Conservation (phyloP, 2,113 vertebrate species). For the Hydropotes inermis region DNA sequence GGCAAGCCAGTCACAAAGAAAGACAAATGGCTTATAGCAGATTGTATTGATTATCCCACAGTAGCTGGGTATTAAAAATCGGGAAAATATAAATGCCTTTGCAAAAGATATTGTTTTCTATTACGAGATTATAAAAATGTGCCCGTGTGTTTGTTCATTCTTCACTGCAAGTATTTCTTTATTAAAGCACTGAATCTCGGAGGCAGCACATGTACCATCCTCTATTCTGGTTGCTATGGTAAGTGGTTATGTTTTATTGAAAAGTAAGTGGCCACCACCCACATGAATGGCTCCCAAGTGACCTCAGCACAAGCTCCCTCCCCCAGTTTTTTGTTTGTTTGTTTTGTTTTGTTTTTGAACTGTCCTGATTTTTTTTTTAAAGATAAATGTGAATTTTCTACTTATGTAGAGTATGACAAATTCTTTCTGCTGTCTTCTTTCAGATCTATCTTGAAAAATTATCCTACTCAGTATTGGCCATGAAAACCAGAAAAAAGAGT, state of each 20-base stretch:
- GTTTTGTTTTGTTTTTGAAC: neutral
- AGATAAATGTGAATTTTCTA: neutral
- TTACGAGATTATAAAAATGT: slow-evolving; percentile 49
- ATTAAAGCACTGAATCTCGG: slow-evolving; percentile 57
- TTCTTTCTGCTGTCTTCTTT: neutral
- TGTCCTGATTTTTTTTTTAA: neutral
- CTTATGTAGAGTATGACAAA: neutral
- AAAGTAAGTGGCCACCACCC: slow-evolving; percentile 72
- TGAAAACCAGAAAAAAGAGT: neutral
- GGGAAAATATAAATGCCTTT: slow-evolving; percentile 60
- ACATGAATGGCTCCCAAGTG: slow-evolving; percentile 59
- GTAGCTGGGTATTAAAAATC: slow-evolving; percentile 57
- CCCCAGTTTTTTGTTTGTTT: neutral
- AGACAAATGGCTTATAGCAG: slow-evolving; percentile 1
- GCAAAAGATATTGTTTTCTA: slow-evolving; percentile 60
- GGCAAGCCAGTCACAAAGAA: neutral
- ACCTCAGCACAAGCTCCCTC: slow-evolving; percentile 41
- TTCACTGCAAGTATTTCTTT: slow-evolving; percentile 54
- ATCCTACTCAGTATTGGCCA: neutral
- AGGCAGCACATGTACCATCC: slow-evolving; percentile 31
- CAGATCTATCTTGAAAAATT: neutral
- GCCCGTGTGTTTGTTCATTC: slow-evolving; percentile 52
- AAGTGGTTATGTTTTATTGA: slow-evolving; percentile 79
- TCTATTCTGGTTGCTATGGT: slow-evolving; percentile 78
- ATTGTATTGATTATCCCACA: slow-evolving; percentile 54